These are phyloP conservation scores for Prionailurus viverrinus DNA, from an alignment of 2,113 vertebrate genomes.

Conservation along the genomic window DNA sequence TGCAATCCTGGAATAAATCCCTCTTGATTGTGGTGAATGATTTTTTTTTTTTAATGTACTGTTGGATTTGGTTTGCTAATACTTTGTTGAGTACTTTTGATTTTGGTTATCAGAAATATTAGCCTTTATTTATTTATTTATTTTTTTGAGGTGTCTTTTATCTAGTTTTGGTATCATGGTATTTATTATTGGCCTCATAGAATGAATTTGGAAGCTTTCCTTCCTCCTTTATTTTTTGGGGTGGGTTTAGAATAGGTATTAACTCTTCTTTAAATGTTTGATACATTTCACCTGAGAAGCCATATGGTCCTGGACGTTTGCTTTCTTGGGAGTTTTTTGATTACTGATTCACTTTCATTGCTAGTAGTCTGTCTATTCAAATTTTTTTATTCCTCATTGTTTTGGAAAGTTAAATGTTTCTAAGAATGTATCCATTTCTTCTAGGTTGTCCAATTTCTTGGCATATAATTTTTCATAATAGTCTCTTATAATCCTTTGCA, in stretches of 20 bases:
- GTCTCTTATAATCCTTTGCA: not conserved
- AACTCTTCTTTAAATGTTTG: not conserved
- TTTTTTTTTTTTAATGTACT: not conserved
- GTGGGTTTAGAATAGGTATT: not conserved
- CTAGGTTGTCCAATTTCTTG: not conserved
- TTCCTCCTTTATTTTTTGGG: not conserved
- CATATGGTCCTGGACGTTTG: not conserved
- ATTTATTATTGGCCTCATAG: not conserved
- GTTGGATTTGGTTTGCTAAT: not conserved
- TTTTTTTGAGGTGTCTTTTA: not conserved
- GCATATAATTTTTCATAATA: not conserved
- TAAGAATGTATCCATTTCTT: not conserved
- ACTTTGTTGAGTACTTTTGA: not conserved
- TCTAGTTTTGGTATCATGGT: not conserved
- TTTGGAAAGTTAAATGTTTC: not conserved
- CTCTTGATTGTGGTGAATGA: not conserved
- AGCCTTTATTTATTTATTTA: not conserved
- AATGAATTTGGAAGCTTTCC: not conserved
- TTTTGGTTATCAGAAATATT: not conserved
- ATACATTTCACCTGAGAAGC: not conserved
- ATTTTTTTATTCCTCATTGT: not conserved
- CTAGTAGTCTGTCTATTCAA: not conserved
- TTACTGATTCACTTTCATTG: not conserved
- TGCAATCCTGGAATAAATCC: not conserved
- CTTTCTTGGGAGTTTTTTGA: not conserved